These are phyloP conservation scores for Balanococcus diminutus DNA, from an alignment of 2,888 invertebrate genomes.

Conservation along the genomic window DNA sequence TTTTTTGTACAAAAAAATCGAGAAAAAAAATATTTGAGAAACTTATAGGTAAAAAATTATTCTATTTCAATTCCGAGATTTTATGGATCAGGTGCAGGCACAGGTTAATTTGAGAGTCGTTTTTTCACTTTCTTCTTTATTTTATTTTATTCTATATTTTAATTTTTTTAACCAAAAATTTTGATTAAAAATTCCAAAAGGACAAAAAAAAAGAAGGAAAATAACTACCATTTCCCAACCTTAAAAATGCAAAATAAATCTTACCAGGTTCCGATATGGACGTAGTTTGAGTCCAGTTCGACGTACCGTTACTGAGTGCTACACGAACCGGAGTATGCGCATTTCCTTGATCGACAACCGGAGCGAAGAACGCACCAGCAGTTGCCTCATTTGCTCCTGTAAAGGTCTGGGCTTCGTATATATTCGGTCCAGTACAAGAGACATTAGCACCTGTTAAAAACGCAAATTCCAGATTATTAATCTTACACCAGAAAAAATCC, in stretches of 20 bases:
- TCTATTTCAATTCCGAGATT: no score
- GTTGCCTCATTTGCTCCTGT: constrained; percentile 15
- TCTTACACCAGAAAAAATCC: background rate
- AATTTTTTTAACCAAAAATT: no score
- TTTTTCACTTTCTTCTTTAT: no score
- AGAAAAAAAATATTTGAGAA: no score
- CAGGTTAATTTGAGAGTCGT: no score
- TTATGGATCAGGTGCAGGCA: no score
- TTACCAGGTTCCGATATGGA: constrained; percentile 28
- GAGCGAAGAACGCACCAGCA: constrained; percentile 27
- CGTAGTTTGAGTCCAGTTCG: constrained; percentile 19
- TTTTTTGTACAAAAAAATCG: no score
- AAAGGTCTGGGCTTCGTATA: constrained; percentile 29
- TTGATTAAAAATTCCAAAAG: no score
- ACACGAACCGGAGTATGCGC: constrained; percentile 32
- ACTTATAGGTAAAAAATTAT: no score
- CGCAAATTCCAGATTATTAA: background rate
- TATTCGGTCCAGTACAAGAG: background rate
- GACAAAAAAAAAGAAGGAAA: no score
- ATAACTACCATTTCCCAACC: background rate
- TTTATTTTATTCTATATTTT: no score
- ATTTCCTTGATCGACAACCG: constrained; percentile 29
- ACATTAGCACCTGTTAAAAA: background rate
- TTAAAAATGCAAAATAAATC: background rate
- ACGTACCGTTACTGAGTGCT: constrained; percentile 1